Evolutionary conservation across 2,797 vertebrate genomes (phyloP), one percentile per base, ranked within the genome.

Genomic region (Pseudotriccus pelzelni): DNA sequence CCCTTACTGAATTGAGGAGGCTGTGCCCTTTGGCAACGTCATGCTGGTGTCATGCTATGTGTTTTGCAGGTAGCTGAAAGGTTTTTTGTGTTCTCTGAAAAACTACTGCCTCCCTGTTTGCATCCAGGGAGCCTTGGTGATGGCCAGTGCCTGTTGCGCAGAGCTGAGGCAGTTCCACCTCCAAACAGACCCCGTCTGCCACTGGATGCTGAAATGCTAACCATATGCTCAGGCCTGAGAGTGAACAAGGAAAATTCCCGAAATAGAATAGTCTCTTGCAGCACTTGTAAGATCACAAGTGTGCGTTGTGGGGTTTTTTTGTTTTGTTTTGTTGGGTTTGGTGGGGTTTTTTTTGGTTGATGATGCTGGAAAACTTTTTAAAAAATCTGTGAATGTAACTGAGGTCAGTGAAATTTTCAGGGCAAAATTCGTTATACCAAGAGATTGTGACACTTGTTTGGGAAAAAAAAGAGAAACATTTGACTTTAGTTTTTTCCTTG

Each of bases 351-450:
- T 81, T 91, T 68, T 72, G 34, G 58, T 77, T 75, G 60, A n/a
- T 64, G 52, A 72, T 91, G 56, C 43, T 83, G 53, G 62, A 83
- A 89, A 89, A 68, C 27, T 55, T 78, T 67, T 73, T 4, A 10
- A 74, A 82, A 85, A 79, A 70, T 69, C 46, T 58, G 22, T 66
- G 81, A 90, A 87, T 89, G 78, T 62, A 73, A 36, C 64, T 73
- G 58, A 25, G 25, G 27, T 67, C 50, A 73, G 63, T 15, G 23
- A 73, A 70, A 53, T 85, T 83, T 92, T 77, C 56, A 46, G 22
- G 15, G 34, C 1, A 0, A 89, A 84, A 74, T 43, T 76, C 2
- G 19, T 91, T 85, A 53, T 84, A 17, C 53, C 5, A 6, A 53
- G 59, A 81, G 46, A 16, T 49, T 74, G 28, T 70, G 47, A 36